A percentile compares a stretch with the other conserved stretches of the same genome.
Conservation (phyloP, 2,888 invertebrate species). For the Phyto melanocephala region DNA sequence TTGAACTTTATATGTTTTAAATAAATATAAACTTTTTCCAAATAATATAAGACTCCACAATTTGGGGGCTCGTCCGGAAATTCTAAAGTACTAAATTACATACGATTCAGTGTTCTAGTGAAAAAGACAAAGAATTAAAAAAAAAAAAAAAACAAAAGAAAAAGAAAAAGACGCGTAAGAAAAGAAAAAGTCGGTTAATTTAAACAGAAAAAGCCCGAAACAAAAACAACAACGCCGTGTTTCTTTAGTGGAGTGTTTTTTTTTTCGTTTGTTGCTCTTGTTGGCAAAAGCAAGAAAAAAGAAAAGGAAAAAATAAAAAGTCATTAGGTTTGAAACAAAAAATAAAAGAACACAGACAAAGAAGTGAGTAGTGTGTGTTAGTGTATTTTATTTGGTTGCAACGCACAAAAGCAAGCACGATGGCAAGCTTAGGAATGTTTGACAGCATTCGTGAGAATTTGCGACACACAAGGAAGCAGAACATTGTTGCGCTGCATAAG, state of each 20-base stretch:
- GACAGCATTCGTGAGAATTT: conserved; percentile 22
- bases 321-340: background rate
- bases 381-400: too few relatives aligned
- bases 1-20: background rate
- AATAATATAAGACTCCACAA: background rate
- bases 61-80: background rate
- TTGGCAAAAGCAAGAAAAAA: background rate
- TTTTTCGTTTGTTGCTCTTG: too few relatives aligned
- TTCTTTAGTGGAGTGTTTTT: too few relatives aligned
- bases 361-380: too few relatives aligned
- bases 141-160: too few relatives aligned
- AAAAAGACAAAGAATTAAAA: background rate
- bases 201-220: too few relatives aligned
- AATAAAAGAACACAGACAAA: too few relatives aligned
- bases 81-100: background rate
- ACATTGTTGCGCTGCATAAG: too few relatives aligned
- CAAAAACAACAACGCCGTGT: too few relatives aligned
- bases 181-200: too few relatives aligned
- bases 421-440: conserved; percentile 35
- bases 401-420: background rate
- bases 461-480: conserved; percentile 31
- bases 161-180: too few relatives aligned
- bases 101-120: too few relatives aligned
- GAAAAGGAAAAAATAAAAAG: background rate
- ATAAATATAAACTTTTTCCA: background rate